Evolutionary conservation across 1,140 invertebrate genomes (phyloP), one percentile per base, ranked within the genome.

Genomic region (Listronotus oregonensis): DNA sequence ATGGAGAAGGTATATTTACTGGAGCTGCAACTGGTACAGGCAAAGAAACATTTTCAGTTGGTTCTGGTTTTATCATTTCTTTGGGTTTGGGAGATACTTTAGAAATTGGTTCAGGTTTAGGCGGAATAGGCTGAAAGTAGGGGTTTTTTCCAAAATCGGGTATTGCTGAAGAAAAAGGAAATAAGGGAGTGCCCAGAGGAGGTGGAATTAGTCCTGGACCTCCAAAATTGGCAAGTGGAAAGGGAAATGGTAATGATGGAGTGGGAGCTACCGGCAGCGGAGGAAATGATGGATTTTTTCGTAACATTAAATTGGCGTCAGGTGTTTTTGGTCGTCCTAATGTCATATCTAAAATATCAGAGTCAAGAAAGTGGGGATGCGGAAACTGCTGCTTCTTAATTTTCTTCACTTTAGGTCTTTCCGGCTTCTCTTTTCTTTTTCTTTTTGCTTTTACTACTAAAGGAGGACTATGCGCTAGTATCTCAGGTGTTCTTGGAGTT

Each of bases 321-420:
- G 87, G 87, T 64, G 87, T 88, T 78, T 88, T 89, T 67, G 86
- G 85, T 69, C 84, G 71, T 39, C 85, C 83, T 70, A 82, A 67
- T 7, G 69, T 64, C 6, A 74, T 65, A 34, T 76, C 72, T 27
- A 76, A 64, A 12, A 59, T 49, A 12, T 68, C 71, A 1, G 71
- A 12, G 21, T 71, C 71, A 27, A 68, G 15, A 40, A 68, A 71
- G 14, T 67, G 54, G 10, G 59, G 52, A 32, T 17, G 64, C 8
- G 63, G 64, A 27, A 57, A 27, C 12, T 11, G 39, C 17, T n/a
- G 55, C 15, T 49, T 42, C 40, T 49, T 57, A 8, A 81, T 70
- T 40, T 75, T 75, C 32, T 81, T 80, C 14, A 66, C 60, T 54
- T 44, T 46, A 14, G 62, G 42, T 31, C 60, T 63, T 10, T 60